A percentile compares a stretch with the other conserved stretches of the same genome.
These are phyloP conservation scores for Thermophis baileyi DNA, from an alignment of 2,113 vertebrate species.

Conservation along the genomic window DNA sequence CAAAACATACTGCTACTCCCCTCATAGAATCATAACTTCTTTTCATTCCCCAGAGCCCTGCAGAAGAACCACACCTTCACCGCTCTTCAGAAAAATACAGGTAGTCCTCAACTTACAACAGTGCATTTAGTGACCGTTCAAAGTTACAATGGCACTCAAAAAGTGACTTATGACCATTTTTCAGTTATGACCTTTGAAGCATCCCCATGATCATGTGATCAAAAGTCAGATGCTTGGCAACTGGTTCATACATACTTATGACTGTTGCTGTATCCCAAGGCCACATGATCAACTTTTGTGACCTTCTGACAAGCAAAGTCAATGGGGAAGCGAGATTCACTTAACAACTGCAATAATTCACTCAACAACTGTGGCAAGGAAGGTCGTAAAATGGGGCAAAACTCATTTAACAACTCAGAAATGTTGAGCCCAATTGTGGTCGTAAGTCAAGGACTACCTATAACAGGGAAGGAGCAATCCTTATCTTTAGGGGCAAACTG, in stretches of 20 bases:
- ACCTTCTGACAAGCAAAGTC: neutral
- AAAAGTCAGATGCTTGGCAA: neutral
- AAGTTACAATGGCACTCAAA: neutral
- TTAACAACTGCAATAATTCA: neutral
- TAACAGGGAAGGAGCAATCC: neutral
- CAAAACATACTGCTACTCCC: neutral
- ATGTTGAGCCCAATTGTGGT: neutral
- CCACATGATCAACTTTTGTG: neutral
- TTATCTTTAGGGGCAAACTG: neutral
- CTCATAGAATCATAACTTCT: neutral
- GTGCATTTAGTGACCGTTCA: neutral
- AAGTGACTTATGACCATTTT: neutral
- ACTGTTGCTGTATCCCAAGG: neutral
- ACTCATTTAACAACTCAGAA: neutral
- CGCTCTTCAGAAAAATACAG: neutral
- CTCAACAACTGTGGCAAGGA: neutral
- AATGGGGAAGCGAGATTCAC: neutral
- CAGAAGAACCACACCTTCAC: neutral
- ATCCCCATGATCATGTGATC: neutral
- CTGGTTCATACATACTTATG: neutral
- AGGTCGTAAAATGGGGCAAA: neutral
- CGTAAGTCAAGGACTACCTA: neutral
- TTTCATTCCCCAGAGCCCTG: neutral
- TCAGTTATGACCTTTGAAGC: neutral
- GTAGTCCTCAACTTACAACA: neutral